Percentiles rank a stretch among this genome's conserved stretches.
Evolutionary conservation across 2,113 vertebrate genomes (phyloP).

Genomic region (Perca flavescens): DNA sequence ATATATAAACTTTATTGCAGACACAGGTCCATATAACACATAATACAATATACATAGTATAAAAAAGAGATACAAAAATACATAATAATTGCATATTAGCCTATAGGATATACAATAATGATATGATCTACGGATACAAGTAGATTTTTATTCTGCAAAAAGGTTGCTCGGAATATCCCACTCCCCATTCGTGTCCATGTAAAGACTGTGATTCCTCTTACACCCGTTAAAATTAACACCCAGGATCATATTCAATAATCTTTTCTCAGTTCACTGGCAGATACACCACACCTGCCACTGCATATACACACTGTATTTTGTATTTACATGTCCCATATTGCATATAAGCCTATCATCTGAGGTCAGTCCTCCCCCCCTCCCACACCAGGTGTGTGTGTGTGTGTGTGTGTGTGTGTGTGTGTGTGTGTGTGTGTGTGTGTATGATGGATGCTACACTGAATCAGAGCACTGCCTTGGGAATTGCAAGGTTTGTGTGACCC

Average conservation of each 20-base stretch:
- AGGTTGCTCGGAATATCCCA: not conserved
- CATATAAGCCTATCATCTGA: constrained; percentile 12
- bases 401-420: constrained; percentile 43
- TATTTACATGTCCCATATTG: constrained; percentile 24
- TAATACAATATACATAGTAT: too few relatives aligned
- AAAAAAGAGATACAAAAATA: too few relatives aligned
- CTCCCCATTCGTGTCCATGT: constrained; percentile 1
- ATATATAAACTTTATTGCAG: too few relatives aligned
- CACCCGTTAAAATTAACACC: constrained; percentile 27
- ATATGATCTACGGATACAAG: not conserved
- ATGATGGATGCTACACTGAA: constrained; percentile 59
- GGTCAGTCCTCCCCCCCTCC: constrained; percentile 23
- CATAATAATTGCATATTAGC: too few relatives aligned
- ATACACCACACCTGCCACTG: constrained; percentile 20
- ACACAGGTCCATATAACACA: too few relatives aligned
- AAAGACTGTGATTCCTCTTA: constrained; percentile 24
- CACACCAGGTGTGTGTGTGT: constrained; percentile 11
- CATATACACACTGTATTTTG: constrained; percentile 7
- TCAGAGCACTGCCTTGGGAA: constrained; percentile 58
- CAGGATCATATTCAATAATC: constrained; percentile 24
- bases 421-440: constrained; percentile 25
- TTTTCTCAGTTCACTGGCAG: constrained; percentile 18
- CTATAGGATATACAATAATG: not conserved
- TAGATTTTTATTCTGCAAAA: not conserved
- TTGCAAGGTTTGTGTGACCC: constrained; percentile 61